Base-by-base conservation (phyloP, 2,797 vertebrate species). In the Anguilla pacifica region DNA sequence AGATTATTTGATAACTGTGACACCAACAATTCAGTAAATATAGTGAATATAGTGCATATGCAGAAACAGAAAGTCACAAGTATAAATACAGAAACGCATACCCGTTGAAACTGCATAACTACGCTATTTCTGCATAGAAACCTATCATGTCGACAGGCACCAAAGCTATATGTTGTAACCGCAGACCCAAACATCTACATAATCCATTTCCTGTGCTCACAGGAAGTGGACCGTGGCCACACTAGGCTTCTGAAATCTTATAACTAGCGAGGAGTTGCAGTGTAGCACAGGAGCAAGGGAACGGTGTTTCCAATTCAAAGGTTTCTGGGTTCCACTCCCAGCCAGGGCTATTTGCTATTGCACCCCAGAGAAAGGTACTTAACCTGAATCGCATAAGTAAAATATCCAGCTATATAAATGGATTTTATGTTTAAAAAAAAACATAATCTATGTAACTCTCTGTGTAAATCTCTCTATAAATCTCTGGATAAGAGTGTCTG, bases 161-260 rank as follows among this genome's bases (percentile, higher is more conserved):
- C 15, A 46, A 22, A 35, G 15, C 3, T 17, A 39, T 43, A 79
- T 82, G 9, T 49, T 25, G 22, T 51, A 82, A 22, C 0, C 22
- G 7, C 25, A 82, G 43, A 82, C 51, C 17, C 11, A 51, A 49
- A 51, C 39, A 86, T 61, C 13, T 35, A 89, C 90, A 85, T 85
- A 91, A 85, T 10, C 7, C 46, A 25, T 86, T 85, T 77, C 85
- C 35, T 84, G 86, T 64, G 7, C 79, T 19, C 31, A 74, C 9
- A 31, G 5, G 22, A 25, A 67, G 15, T 67, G 64, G 6, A 67
- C n/a, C 64, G n/a, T 25, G 6, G n/a, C 22, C 64, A 64, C 17
- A 19, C 59, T 6, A 67, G 22, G 64, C n/a, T 28, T 67, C 64
- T 67, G 64, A 10, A 67, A 67, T n/a, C 25, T n/a, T 6, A 67